Evolutionary conservation across 2,113 vertebrate genomes (phyloP).

Genomic region (Hyperopisus bebe): DNA sequence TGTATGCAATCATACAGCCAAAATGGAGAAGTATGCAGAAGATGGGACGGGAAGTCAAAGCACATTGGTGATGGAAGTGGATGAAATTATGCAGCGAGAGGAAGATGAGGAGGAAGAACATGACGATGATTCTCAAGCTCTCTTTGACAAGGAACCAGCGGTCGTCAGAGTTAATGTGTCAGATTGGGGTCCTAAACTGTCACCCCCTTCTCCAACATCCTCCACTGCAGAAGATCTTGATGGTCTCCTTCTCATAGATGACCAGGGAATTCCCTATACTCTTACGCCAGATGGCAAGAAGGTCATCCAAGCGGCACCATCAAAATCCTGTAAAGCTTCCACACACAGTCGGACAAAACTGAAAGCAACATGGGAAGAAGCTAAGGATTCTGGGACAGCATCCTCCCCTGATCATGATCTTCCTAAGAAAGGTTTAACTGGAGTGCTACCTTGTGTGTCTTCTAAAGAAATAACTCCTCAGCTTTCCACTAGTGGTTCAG

Average conservation of each 20-base stretch:
- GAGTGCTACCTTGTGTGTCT: conserved; percentile 20
- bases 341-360: conserved; percentile 11
- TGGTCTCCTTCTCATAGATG: conserved; percentile 62
- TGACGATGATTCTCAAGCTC: conserved; percentile 27
- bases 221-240: conserved; percentile 39
- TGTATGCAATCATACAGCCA: conserved; percentile 27
- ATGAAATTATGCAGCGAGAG: conserved; percentile 62
- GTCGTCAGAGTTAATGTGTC: conserved; percentile 11
- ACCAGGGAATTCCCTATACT: conserved; percentile 64
- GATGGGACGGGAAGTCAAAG: conserved; percentile 46
- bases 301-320: conserved; percentile 52
- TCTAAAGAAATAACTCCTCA: background rate
- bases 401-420: conserved; percentile 12
- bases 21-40: conserved; percentile 36
- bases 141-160: background rate
- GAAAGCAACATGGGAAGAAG: conserved; percentile 24
- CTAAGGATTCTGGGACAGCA: background rate
- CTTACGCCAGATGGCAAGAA: conserved; percentile 59
- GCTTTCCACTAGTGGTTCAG: conserved; percentile 16
- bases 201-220: conserved; percentile 24
- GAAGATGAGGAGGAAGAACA: conserved; percentile 56
- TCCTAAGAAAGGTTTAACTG: background rate
- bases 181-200: conserved; percentile 35
- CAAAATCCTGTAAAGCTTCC: conserved; percentile 24
- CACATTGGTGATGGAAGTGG: conserved; percentile 65